Base-by-base conservation (phyloP, 92 coral and sea anemone species). In the Phenganax stokvisi region DNA sequence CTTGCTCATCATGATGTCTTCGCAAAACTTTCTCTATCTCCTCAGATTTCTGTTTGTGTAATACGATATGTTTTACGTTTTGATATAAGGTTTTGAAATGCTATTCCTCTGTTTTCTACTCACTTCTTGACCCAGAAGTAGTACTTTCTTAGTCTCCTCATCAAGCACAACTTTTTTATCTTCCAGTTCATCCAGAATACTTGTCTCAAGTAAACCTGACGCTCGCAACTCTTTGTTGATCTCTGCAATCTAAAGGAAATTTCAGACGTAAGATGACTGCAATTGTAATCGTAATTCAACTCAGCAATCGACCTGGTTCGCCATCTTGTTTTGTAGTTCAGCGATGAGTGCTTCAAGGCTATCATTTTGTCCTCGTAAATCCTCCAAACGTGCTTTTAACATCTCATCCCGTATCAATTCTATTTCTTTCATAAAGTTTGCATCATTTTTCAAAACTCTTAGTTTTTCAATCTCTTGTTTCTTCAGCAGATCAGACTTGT, bases 331-430 rank as follows among this genome's bases (percentile, higher is more conserved):
- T 80, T 96, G 99, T 51, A 96, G 81, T 58, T 89, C 88, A 16
- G 99, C 91, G 54, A 96, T 96, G 10, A 94, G 85, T 11, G 96
- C 96, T 28, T 92, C 93, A 3, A 96, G 87, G 51, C 90, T 90
- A 77, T 92, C 97, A 65, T 96, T 93, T 82, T 96, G 99, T 77
- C 89, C 93, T 74, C 92, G 87, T 0, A 96, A 89, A 28, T 70
- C 88, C 55, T 90, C 89, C 56, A 93, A 75, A 74, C 97, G 88
- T 76, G 90, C 99, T 1, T 73, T 84, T 25, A 92, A 83, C 97
- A 96, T 92, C 53, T 96, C 97, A 51, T 96, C 92, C 0, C 97
- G 96, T 67, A 96, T 89, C 92, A 90, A 80, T 54, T 92, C 97
- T 79, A 92, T 86, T 72, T 92, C 92, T 28, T 96, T 93, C 9